Evolutionary conservation across 2,888 invertebrate genomes (phyloP).

Genomic region (Hirtodrosophila confusa): DNA sequence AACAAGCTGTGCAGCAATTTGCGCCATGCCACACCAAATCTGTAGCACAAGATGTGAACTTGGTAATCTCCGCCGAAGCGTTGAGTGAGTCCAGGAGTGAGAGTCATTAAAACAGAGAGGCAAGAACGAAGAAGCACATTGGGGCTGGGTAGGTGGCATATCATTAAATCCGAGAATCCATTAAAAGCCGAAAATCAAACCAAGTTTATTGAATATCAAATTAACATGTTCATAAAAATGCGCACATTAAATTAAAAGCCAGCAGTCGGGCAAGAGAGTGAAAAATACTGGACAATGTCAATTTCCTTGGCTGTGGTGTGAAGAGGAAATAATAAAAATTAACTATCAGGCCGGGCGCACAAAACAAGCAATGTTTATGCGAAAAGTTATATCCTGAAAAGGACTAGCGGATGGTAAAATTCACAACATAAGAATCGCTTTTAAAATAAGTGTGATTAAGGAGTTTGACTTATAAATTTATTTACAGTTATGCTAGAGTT

Average conservation of each 20-base stretch:
- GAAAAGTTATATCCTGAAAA: slow-evolving; percentile 36
- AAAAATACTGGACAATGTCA: slow-evolving; percentile 51
- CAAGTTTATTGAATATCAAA: slow-evolving; percentile 80
- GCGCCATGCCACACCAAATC: slow-evolving; percentile 28
- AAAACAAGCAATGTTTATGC: slow-evolving; percentile 52
- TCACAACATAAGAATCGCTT: neutral
- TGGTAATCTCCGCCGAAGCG: slow-evolving; percentile 56
- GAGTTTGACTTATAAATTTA: too few relatives aligned
- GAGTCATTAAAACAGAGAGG: slow-evolving; percentile 53
- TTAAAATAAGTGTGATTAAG: neutral
- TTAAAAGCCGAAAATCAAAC: slow-evolving; percentile 80
- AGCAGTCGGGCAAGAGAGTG: slow-evolving; percentile 28
- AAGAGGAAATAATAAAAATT: slow-evolving; percentile 71
- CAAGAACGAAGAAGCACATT: slow-evolving; percentile 8
- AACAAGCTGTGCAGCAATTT: slow-evolving; percentile 70
- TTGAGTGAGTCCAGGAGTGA: slow-evolving; percentile 19
- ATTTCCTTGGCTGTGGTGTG: slow-evolving; percentile 49
- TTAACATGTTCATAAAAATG: slow-evolving; percentile 81
- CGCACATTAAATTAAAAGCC: slow-evolving; percentile 74
- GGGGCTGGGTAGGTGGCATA: slow-evolving; percentile 33
- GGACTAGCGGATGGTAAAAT: neutral
- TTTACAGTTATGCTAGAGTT: too few relatives aligned
- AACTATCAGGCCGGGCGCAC: slow-evolving; percentile 46
- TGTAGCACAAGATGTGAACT: slow-evolving; percentile 14
- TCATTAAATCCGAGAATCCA: slow-evolving; percentile 75